Percentiles rank a stretch among this genome's conserved stretches.
These are phyloP conservation scores for Crotalus tigris DNA, from an alignment of 2,113 vertebrate species.

Conservation along the genomic window DNA sequence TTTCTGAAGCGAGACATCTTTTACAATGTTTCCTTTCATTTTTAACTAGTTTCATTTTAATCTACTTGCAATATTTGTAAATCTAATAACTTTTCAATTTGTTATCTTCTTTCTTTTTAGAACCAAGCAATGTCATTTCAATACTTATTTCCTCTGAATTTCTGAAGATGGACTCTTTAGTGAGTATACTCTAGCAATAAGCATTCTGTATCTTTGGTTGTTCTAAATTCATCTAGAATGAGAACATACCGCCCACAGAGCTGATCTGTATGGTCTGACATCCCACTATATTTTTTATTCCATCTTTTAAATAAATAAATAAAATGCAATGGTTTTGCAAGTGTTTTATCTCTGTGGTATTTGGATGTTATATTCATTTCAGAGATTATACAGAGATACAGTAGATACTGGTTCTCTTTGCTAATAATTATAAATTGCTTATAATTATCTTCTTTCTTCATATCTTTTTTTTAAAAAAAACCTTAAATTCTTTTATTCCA, in stretches of 20 bases:
- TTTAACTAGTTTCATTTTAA: neutral
- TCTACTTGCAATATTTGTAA: neutral
- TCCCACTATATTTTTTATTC: neutral
- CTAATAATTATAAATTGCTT: neutral
- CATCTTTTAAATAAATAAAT: neutral
- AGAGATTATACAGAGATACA: neutral
- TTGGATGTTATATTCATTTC: neutral
- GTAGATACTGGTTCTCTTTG: neutral
- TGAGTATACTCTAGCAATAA: conserved; percentile 76
- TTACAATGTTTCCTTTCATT: conserved; percentile 16
- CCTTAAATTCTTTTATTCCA: neutral
- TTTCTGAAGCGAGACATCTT: conserved; percentile 24
- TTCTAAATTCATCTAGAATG: neutral
- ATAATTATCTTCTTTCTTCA: neutral
- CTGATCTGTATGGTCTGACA: neutral
- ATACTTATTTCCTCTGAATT: conserved; percentile 99
- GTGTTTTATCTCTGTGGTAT: neutral
- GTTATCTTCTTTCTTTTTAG: conserved; percentile 69
- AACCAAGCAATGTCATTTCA: conserved; percentile 98
- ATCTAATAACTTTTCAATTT: neutral
- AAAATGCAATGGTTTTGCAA: neutral
- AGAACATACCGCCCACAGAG: neutral
- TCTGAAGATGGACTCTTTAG: conserved; percentile 99
- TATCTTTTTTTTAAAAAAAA: neutral
- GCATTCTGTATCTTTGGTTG: neutral